Evolutionary conservation across 2,888 invertebrate species (phyloP).

Genomic region (Amaurobius ferox): DNA sequence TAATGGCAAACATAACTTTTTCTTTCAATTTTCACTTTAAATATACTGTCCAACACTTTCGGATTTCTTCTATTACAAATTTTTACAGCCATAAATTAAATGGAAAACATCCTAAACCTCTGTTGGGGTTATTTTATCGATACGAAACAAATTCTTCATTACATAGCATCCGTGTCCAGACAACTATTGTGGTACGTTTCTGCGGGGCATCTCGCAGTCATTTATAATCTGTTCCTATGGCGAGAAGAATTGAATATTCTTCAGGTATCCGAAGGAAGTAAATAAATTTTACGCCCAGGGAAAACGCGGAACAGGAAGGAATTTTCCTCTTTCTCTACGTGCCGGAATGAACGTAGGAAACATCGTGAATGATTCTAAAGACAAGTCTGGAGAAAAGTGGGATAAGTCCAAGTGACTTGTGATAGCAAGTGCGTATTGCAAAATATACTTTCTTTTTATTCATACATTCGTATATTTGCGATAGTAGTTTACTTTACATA

Average conservation of each 20-base stretch:
- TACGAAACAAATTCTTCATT: no score
- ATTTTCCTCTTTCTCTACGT: conserved; percentile 15
- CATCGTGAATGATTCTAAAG: not conserved
- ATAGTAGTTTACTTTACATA: no score
- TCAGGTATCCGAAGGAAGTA: conserved; percentile 22
- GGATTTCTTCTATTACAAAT: no score
- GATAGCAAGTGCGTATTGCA: not conserved
- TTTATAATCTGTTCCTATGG: conserved; percentile 9
- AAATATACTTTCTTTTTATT: no score
- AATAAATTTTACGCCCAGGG: conserved; percentile 11
- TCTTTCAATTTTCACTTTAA: no score
- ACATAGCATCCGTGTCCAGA: no score
- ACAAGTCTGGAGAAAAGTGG: not conserved
- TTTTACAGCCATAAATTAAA: no score
- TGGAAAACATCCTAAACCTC: no score
- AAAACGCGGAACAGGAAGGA: conserved; percentile 19
- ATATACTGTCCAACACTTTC: no score
- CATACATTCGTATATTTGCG: no score
- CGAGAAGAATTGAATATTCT: conserved; percentile 26
- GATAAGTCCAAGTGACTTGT: conserved; percentile 2
- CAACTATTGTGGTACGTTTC: not conserved
- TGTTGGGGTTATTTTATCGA: no score
- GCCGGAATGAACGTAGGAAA: conserved; percentile 16
- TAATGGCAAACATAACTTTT: no score
- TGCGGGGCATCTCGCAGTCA: not conserved